Conservation (phyloP, 2,888 invertebrate genomes). For the Oasisia sp. region DNA sequence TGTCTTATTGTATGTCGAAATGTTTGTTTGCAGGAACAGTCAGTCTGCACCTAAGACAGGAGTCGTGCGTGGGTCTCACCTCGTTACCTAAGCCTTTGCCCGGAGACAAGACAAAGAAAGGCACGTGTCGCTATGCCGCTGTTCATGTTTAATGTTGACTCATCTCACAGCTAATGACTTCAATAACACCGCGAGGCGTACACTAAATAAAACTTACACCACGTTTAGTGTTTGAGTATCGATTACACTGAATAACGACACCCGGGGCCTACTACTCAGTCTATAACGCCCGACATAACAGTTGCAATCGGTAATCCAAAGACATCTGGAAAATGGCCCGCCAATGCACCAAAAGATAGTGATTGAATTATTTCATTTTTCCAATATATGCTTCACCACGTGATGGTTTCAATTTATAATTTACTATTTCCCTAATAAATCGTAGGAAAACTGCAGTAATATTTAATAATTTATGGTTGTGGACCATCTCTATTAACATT, state of each 20-base stretch:
- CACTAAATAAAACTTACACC: slow-evolving; percentile 4
- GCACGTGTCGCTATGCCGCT: background rate
- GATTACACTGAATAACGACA: too few relatives aligned
- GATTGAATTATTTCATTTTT: background rate
- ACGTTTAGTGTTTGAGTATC: background rate
- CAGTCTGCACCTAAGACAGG: background rate
- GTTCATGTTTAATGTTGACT: background rate
- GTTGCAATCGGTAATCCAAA: too few relatives aligned
- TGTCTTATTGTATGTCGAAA: background rate
- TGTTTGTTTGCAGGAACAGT: background rate
- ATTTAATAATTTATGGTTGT: too few relatives aligned
- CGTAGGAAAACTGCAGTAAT: too few relatives aligned
- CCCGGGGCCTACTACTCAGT: too few relatives aligned
- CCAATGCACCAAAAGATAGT: background rate
- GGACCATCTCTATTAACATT: too few relatives aligned
- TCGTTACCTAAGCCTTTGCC: background rate
- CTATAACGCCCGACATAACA: too few relatives aligned
- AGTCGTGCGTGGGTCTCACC: background rate
- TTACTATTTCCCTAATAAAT: too few relatives aligned
- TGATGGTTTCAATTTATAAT: too few relatives aligned
- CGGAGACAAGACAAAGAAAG: background rate
- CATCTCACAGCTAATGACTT: background rate
- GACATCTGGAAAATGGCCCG: too few relatives aligned
- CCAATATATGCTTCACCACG: too few relatives aligned
- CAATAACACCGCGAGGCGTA: background rate